Conservation (phyloP, 1,140 invertebrate species). For the Brachionus paranguensis region DNA sequence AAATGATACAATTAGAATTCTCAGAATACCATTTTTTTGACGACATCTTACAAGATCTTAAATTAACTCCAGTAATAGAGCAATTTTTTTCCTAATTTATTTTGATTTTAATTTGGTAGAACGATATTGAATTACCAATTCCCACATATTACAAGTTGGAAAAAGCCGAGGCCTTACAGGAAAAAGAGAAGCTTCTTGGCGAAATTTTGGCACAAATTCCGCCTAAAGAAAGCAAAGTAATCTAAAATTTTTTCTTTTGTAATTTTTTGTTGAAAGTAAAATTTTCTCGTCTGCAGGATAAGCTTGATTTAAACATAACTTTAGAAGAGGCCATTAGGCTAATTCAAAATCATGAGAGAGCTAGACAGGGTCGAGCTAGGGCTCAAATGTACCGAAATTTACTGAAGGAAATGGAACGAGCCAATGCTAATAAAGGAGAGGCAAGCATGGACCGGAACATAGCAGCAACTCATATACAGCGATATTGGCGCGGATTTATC, state of each 20-base stretch:
- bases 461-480: constrained; percentile 54
- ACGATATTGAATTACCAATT: constrained; percentile 58
- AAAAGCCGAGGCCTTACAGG: constrained; percentile 49
- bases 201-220: constrained; percentile 53
- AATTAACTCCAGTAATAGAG: constrained; percentile 60
- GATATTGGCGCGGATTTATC: constrained; percentile 51
- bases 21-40: constrained; percentile 81
- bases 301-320: constrained; percentile 60
- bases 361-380: constrained; percentile 70
- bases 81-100: not conserved
- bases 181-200: constrained; percentile 54
- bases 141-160: constrained; percentile 58
- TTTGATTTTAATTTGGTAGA: constrained; percentile 43
- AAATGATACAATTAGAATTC: constrained; percentile 75
- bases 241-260: not conserved
- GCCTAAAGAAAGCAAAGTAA: constrained; percentile 50
- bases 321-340: constrained; percentile 75
- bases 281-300: constrained; percentile 43
- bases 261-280: not conserved
- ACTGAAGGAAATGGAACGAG: constrained; percentile 64
- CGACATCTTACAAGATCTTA: constrained; percentile 63
- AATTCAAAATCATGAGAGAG: constrained; percentile 81
- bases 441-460: constrained; percentile 51
- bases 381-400: constrained; percentile 62
- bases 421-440: constrained; percentile 46